A percentile compares a stretch with the other conserved stretches of the same genome.
Evolutionary conservation across 2,888 invertebrate species (phyloP).

Genomic region (Hetaerina titia): DNA sequence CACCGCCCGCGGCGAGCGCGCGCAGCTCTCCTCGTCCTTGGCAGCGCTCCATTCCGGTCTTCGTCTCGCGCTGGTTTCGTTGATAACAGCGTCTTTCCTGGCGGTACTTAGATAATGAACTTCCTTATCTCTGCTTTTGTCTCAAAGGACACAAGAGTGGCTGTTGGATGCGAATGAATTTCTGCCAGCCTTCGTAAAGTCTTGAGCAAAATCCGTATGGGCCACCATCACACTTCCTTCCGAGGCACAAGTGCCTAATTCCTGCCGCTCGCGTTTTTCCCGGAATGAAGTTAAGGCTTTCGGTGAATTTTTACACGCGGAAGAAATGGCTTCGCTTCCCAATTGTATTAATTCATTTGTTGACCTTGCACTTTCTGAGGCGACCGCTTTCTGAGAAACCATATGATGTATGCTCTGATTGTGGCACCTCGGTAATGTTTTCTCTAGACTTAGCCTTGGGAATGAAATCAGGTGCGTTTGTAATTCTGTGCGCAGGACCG

Average conservation of each 20-base stretch:
- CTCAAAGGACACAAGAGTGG: background rate
- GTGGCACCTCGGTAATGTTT: too few relatives aligned
- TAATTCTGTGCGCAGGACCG: too few relatives aligned
- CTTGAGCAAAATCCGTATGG: background rate
- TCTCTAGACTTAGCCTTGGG: too few relatives aligned
- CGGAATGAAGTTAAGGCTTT: too few relatives aligned
- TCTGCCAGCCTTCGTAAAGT: background rate
- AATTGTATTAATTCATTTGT: background rate
- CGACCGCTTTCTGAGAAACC: too few relatives aligned
- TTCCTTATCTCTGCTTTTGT: constrained; percentile 37
- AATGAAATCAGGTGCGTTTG: too few relatives aligned
- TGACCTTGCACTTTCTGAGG: background rate
- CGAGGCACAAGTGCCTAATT: too few relatives aligned
- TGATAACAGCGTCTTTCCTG: constrained; percentile 49
- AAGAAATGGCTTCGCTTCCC: too few relatives aligned
- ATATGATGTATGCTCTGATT: too few relatives aligned
- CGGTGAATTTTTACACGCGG: too few relatives aligned
- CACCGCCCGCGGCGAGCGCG: background rate
- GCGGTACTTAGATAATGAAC: constrained; percentile 37
- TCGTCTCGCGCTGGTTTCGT: background rate
- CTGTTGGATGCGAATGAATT: background rate
- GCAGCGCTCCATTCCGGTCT: background rate
- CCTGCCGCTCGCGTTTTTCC: too few relatives aligned
- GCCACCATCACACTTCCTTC: background rate
- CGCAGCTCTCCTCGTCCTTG: background rate